These are phyloP conservation scores for Lepus americanus DNA, from an alignment of 2,113 vertebrate genomes.

Conservation along the genomic window DNA sequence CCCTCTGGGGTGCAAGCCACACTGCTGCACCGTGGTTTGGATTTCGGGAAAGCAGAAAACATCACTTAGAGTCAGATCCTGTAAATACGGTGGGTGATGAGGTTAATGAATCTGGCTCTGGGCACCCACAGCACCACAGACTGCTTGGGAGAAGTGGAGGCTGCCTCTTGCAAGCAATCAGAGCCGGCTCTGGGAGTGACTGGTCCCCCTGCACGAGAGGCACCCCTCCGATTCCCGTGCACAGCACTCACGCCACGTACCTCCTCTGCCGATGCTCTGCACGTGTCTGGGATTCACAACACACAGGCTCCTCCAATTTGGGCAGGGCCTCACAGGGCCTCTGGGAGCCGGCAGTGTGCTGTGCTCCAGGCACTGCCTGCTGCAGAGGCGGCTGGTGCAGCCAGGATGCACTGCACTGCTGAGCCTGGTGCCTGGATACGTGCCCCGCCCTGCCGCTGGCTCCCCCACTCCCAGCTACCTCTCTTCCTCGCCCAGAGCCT, in stretches of 20 bases:
- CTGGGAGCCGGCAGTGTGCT: too few relatives aligned
- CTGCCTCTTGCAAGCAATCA: not conserved
- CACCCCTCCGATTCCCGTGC: not conserved
- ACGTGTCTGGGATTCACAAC: not conserved
- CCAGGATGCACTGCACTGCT: rapidly evolving
- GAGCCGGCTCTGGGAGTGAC: not conserved
- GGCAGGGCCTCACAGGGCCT: not conserved
- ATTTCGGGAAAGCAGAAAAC: not conserved
- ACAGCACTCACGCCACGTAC: rapidly evolving
- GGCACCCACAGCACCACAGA: rapidly evolving
- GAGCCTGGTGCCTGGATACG: not conserved
- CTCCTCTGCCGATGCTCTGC: rapidly evolving
- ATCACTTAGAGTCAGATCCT: not conserved
- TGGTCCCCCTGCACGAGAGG: rapidly evolving
- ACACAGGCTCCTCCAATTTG: not conserved
- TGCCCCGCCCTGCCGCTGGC: rapidly evolving
- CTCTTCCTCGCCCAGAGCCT: not conserved
- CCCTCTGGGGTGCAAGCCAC: not conserved
- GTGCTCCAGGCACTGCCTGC: not conserved
- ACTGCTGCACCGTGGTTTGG: not conserved
- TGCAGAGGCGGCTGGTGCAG: rapidly evolving
- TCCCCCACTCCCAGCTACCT: not conserved
- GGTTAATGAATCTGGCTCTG: not conserved
- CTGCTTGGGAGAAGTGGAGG: not conserved
- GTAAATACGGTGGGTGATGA: not conserved